Evolutionary conservation across 2,888 invertebrate genomes (phyloP).

Genomic region (Euphydryas editha): DNA sequence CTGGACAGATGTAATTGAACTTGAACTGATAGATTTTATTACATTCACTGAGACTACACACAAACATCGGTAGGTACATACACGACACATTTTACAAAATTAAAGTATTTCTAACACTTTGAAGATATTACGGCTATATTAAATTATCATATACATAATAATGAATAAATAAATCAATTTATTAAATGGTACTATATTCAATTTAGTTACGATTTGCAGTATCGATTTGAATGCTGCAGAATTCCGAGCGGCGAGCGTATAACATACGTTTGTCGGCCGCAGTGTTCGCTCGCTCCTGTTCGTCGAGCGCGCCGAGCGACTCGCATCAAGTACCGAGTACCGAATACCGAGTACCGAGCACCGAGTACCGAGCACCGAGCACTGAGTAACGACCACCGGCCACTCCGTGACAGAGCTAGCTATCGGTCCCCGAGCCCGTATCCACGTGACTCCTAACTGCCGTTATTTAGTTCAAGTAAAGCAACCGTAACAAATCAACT

Average conservation of each 20-base stretch:
- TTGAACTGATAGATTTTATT: conserved; percentile 26
- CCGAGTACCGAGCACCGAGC: background rate
- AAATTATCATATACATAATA: no score
- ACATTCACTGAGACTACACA: background rate
- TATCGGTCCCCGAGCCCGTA: conserved; percentile 29
- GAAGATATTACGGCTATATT: no score
- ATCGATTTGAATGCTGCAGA: no score
- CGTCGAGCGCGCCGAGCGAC: no score
- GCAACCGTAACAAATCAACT: conserved; percentile 39
- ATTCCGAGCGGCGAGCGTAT: no score
- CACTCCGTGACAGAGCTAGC: background rate
- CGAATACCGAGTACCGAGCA: background rate
- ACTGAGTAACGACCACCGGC: background rate
- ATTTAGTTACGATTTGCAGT: no score
- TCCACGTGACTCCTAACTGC: conserved; percentile 33
- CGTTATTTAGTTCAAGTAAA: conserved; percentile 39
- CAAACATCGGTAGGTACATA: background rate
- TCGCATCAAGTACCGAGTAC: background rate
- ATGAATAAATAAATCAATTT: no score
- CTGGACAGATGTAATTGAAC: conserved; percentile 27
- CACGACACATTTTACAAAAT: background rate
- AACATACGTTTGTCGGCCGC: no score
- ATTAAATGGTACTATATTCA: no score
- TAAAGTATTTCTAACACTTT: background rate
- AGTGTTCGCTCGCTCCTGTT: no score